Evolutionary conservation across 2,113 vertebrate species (phyloP).

Genomic region (Ictidomys tridecemlineatus): DNA sequence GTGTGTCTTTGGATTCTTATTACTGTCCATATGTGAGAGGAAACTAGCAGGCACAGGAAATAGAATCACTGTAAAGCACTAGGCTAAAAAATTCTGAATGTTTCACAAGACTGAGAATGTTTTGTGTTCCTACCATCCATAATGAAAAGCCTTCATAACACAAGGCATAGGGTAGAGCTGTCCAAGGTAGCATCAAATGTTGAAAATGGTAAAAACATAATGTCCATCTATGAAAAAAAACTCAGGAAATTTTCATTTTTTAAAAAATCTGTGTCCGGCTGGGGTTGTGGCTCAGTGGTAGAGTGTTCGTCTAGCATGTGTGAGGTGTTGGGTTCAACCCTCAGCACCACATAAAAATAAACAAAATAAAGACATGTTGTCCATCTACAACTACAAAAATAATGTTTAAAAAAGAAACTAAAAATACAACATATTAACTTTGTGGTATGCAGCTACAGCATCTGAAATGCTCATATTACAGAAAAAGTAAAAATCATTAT

Average conservation of each 20-base stretch:
- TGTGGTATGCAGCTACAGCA: background rate
- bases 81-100: background rate
- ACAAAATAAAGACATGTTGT: too few species aligned
- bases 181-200: background rate
- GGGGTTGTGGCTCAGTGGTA: too few species aligned
- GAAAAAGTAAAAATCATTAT: background rate
- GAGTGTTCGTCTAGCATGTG: too few species aligned
- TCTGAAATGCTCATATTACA: background rate
- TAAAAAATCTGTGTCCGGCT: too few species aligned
- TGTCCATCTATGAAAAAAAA: too few species aligned
- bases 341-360: too few species aligned
- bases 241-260: background rate
- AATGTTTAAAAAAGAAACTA: background rate
- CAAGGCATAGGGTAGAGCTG: background rate
- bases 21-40: background rate
- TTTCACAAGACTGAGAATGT: background rate
- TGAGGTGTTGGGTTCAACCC: too few species aligned
- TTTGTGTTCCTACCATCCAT: background rate
- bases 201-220: background rate
- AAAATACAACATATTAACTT: background rate
- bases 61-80: slow-evolving; percentile 10
- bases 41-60: slow-evolving; percentile 32
- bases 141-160: background rate
- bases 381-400: too few species aligned
- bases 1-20: background rate